A percentile compares a stretch with the other conserved stretches of the same genome.
Conservation (phyloP, 2,888 invertebrate genomes). For the Torymus tubicola region DNA sequence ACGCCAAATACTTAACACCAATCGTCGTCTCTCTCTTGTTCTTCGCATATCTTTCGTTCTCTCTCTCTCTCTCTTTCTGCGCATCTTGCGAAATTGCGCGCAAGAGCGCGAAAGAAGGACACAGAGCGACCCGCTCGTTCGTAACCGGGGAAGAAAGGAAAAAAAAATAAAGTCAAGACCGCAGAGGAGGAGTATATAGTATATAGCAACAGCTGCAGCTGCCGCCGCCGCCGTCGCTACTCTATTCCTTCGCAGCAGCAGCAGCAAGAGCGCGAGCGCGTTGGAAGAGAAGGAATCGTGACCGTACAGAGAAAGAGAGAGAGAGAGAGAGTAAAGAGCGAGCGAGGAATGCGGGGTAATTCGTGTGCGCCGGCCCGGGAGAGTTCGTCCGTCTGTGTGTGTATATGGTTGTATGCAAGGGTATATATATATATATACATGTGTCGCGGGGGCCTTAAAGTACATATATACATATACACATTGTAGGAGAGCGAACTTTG, state of each 20-base stretch:
- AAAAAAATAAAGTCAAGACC: conserved; percentile 30
- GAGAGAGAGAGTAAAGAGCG: background rate
- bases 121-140: no score
- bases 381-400: background rate
- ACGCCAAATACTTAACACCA: no score
- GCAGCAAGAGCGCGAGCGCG: no score
- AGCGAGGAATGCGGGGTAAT: conserved; percentile 22
- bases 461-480: no score
- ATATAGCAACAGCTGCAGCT: background rate
- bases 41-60: no score
- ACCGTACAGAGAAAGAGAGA: background rate
- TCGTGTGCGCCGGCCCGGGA: background rate
- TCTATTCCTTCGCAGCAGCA: background rate
- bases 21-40: no score
- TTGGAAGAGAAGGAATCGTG: conserved; percentile 27
- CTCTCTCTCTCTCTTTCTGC: no score
- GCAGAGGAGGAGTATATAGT: background rate
- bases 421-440: no score
- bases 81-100: background rate
- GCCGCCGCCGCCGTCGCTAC: background rate
- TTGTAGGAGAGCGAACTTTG: no score
- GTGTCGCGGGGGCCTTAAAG: no score
- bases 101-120: conserved; percentile 15
- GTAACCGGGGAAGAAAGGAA: no score
- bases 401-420: no score